Conservation (phyloP, 2,888 invertebrate species). For the Dolomedes plantarius region DNA sequence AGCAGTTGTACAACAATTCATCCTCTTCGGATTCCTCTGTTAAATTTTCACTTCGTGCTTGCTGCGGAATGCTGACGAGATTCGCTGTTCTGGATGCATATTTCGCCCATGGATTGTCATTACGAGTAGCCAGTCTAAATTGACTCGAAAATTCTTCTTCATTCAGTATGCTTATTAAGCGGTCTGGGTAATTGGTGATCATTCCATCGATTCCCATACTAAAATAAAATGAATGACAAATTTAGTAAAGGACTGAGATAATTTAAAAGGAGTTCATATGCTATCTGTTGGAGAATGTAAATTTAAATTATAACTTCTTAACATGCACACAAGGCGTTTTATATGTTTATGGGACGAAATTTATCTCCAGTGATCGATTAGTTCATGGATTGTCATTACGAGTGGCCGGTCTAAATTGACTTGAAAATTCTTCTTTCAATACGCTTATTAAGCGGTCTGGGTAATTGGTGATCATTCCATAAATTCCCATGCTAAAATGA, state of each 20-base stretch:
- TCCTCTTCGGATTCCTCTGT: constrained; percentile 1
- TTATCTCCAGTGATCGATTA: too few species aligned
- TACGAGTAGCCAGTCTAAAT: constrained; percentile 44
- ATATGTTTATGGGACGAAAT: too few species aligned
- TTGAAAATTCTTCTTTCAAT: constrained; percentile 33
- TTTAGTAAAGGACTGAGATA: too few species aligned
- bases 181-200: constrained; percentile 71
- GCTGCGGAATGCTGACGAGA: background rate
- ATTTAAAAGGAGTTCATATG: too few species aligned
- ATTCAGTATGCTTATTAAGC: constrained; percentile 36
- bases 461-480: constrained; percentile 71
- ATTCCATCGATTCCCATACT: constrained; percentile 68
- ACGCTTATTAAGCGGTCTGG: constrained; percentile 53
- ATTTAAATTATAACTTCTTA: too few species aligned
- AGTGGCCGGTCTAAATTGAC: constrained; percentile 44
- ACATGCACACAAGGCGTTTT: too few species aligned
- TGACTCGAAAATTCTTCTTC: constrained; percentile 25
- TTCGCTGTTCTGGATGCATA: background rate
- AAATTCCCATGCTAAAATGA: constrained; percentile 51
- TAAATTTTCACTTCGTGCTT: background rate
- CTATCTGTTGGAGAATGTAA: background rate
- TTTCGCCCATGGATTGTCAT: constrained; percentile 62
- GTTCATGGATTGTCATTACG: constrained; percentile 61
- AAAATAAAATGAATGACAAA: too few species aligned
- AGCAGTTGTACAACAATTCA: constrained; percentile 38